Percentiles rank a stretch among this genome's conserved stretches.
Evolutionary conservation across 2,797 vertebrate genomes (phyloP).

Genomic region (Morus bassanus): DNA sequence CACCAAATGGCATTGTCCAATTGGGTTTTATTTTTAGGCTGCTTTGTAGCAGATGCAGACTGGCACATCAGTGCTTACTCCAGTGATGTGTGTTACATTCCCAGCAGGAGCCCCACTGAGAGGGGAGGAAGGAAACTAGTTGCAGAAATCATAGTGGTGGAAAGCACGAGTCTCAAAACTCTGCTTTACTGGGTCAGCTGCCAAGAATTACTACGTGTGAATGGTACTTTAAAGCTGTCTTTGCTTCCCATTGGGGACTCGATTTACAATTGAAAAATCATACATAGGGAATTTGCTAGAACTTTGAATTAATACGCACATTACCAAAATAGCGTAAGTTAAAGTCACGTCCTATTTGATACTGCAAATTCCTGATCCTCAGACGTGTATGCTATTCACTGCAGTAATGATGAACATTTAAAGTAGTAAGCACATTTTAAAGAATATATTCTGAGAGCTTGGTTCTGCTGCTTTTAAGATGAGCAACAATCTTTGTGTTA

Average conservation of each 20-base stretch:
- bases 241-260: not conserved
- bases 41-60: conserved; percentile 21
- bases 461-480: not conserved
- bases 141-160: not conserved
- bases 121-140: not conserved
- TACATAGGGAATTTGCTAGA: not conserved
- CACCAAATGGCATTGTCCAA: conserved; percentile 27
- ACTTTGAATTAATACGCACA: not conserved
- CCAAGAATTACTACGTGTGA: not conserved
- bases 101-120: conserved; percentile 2
- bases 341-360: not conserved
- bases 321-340: not conserved
- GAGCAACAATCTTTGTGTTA: not conserved
- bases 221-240: not conserved
- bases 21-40: conserved; percentile 51
- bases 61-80: conserved; percentile 15
- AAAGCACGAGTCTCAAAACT: not conserved
- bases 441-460: not conserved
- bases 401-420: not conserved
- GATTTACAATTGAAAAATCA: not conserved
- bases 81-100: not conserved
- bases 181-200: conserved; percentile 6
- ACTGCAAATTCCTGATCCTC: not conserved
- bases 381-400: not conserved
- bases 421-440: not conserved